These are phyloP conservation scores for Sciurus niger DNA, from an alignment of 2,113 vertebrate genomes.

Conservation along the genomic window DNA sequence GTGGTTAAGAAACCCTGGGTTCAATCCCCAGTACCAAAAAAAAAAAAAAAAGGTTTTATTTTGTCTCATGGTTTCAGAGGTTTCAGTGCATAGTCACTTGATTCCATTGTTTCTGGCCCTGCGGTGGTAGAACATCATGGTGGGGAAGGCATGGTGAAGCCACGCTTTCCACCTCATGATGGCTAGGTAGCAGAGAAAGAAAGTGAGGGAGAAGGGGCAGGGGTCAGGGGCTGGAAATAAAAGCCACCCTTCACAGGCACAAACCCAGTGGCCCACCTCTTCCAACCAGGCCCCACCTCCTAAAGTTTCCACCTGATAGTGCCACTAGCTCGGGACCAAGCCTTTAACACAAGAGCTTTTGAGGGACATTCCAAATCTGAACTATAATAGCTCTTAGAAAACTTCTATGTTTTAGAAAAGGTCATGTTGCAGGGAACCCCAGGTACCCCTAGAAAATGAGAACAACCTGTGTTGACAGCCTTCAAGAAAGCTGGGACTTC, in stretches of 20 bases:
- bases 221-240: too few relatives aligned
- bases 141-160: neutral
- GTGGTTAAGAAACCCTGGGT: too few relatives aligned
- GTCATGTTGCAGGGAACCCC: accelerated
- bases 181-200: too few relatives aligned
- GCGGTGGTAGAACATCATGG: neutral
- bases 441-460: neutral
- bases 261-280: too few relatives aligned
- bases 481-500: neutral
- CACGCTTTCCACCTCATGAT: too few relatives aligned
- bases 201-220: too few relatives aligned
- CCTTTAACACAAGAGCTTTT: neutral
- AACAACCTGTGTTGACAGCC: neutral
- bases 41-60: too few relatives aligned
- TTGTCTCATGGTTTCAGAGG: neutral
- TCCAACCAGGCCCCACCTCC: neutral
- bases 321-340: neutral
- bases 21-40: too few relatives aligned
- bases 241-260: neutral
- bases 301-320: neutral
- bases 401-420: neutral
- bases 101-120: too few relatives aligned
- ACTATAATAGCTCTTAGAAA: neutral
- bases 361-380: neutral
- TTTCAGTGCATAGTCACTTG: neutral